Evolutionary conservation across 1,140 invertebrate species (phyloP), one percentile per base, ranked within the genome.

Genomic region (Platyscapa corneri): DNA sequence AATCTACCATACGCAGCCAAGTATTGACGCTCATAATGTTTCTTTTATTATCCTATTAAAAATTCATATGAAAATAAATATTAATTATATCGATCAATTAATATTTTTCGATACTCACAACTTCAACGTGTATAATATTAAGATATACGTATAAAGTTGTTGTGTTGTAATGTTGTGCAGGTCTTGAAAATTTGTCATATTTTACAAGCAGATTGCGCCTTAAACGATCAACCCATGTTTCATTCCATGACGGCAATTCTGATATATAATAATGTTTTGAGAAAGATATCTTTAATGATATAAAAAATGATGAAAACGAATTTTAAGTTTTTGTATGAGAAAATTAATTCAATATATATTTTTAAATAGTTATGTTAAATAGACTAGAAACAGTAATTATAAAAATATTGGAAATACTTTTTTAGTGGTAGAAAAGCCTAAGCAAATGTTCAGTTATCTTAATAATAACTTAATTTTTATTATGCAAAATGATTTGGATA

Each of bases 181-280:
- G 95, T 86, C 95, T 93, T 5, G 94, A 92, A 84, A 95, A 94
- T 90, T 95, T 95, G 88, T 96, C 95, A 87, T 96, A 96, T 82
- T 94, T 95, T 7, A 94, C 88, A 34, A 95, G 93, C 3, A 96
- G 88, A 88, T 95, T 93, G 64, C 93, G 90, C 86, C 95, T 94
- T 70, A 96, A 90, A 7, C 91, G 90, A 90, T 96, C 95, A 23
- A 93, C 93, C 86, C 91, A 91, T 16, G 94, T 95, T n/a, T 94
- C 89, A 87, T 94, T 95, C 46, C 72, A 82, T 3, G 32, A 23
- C n/a, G 80, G 77, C 76, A 86, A 39, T 82, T 86, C 82, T 86
- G 20, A 80, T 86, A 86, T 20, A 12, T 53, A 53, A 53, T 53
- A 53, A 46, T 46, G 12, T 7, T 12, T 46, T 53, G 2, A 12